Evolutionary conservation across 2,797 vertebrate species (phyloP).

Genomic region (Chloroceryle inda): DNA sequence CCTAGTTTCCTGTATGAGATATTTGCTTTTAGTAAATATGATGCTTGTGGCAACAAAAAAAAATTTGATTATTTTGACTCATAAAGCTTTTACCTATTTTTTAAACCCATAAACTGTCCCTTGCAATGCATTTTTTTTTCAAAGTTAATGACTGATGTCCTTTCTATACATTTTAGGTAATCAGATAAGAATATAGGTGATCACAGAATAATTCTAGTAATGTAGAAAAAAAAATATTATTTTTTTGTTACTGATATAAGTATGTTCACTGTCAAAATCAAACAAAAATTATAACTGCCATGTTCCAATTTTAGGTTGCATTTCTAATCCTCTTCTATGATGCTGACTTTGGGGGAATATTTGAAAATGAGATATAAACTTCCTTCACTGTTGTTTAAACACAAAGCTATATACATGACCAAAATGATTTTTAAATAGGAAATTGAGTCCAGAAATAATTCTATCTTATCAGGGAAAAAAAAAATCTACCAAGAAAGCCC

Average conservation of each 20-base stretch:
- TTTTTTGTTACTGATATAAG: not conserved
- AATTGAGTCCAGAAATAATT: not conserved
- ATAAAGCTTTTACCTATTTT: slow-evolving; percentile 78
- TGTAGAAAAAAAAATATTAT: slow-evolving; percentile 12
- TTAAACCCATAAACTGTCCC: slow-evolving; percentile 68
- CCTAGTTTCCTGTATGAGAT: slow-evolving; percentile 76
- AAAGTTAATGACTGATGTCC: slow-evolving; percentile 52
- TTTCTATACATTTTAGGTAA: slow-evolving; percentile 50
- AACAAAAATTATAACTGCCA: not conserved
- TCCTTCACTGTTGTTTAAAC: not conserved
- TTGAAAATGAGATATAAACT: not conserved
- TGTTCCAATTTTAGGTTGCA: not conserved
- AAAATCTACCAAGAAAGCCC: not conserved
- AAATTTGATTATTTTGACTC: slow-evolving; percentile 73
- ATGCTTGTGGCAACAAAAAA: slow-evolving; percentile 74
- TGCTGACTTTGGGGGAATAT: not conserved
- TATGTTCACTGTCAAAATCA: not conserved
- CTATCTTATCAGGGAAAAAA: not conserved
- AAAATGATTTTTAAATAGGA: not conserved
- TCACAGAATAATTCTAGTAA: slow-evolving; percentile 21
- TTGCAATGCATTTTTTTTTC: slow-evolving; percentile 43
- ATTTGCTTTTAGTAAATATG: slow-evolving; percentile 81
- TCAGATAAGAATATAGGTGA: slow-evolving; percentile 42
- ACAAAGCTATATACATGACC: not conserved
- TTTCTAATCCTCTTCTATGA: slow-evolving; percentile 1